phyloP scores from a whole-genome alignment of 2,888 invertebrate genomes.

The Eubasilissa splendida region DNA sequence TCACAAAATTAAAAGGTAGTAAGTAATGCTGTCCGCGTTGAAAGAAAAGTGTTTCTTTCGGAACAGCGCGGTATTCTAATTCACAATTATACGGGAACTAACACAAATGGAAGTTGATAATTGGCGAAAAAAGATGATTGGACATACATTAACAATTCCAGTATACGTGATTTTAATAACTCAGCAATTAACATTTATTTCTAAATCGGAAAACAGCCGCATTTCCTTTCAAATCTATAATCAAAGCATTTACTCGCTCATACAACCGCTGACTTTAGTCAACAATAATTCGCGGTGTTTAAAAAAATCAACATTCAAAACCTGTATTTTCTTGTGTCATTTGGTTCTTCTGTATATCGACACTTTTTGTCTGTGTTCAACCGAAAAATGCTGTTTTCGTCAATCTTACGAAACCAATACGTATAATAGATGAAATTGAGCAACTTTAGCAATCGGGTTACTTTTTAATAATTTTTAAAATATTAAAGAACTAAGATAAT shows the following conservation, averaged over 20 bases:
- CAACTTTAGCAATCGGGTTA: too few species aligned
- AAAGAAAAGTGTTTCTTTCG: not conserved
- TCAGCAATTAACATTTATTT: not conserved
- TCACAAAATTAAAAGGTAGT: constrained; percentile 3
- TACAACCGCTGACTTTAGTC: not conserved
- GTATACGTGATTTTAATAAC: constrained; percentile 2
- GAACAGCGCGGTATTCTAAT: not conserved
- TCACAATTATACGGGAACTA: constrained; percentile 18
- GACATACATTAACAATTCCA: not conserved
- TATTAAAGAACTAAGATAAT: too few species aligned
- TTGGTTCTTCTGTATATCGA: too few species aligned
- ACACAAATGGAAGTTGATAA: constrained; percentile 5
- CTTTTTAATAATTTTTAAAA: too few species aligned
- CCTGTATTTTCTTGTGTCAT: too few species aligned
- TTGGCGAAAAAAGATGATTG: not conserved
- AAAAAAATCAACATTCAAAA: not conserved
- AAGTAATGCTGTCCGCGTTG: not conserved
- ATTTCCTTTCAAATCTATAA: constrained; percentile 17
- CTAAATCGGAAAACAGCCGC: constrained; percentile 7
- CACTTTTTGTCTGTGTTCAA: too few species aligned
- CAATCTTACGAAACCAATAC: too few species aligned
- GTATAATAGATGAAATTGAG: too few species aligned
- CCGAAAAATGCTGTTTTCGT: too few species aligned
- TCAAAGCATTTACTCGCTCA: not conserved
- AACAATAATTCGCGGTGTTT: not conserved